phyloP scores from a whole-genome alignment of 2,113 vertebrate genomes.

The Aegithalos caudatus region DNA sequence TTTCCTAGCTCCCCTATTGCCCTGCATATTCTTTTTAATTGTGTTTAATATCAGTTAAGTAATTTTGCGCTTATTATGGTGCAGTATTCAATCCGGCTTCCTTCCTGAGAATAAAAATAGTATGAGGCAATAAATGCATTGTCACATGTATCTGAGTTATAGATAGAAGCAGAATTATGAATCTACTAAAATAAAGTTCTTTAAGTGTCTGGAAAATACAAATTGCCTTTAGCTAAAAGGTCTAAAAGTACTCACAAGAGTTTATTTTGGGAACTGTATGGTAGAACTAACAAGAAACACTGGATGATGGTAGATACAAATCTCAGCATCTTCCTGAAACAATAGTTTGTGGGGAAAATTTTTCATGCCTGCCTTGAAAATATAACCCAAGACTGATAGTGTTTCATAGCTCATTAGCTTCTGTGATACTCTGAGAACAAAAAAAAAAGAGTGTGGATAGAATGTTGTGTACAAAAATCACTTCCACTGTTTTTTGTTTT shows the following conservation, averaged over 20 bases:
- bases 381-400: background rate
- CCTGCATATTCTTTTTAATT: background rate
- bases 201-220: slow-evolving; percentile 17
- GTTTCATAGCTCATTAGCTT: background rate
- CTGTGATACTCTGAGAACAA: background rate
- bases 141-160: background rate
- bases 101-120: slow-evolving; percentile 46
- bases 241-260: background rate
- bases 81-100: background rate
- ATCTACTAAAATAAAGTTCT: slow-evolving; percentile 13
- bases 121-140: background rate
- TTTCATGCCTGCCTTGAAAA: slow-evolving; percentile 5
- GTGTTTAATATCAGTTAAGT: background rate
- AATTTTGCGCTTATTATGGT: background rate
- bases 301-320: background rate
- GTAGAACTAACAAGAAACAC: background rate
- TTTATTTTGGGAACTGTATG: slow-evolving; percentile 45
- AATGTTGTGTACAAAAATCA: background rate
- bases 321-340: slow-evolving; percentile 25
- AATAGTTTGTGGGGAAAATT: background rate
- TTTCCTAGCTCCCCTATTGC: background rate
- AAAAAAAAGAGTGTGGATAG: background rate
- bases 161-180: background rate
- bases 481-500: background rate
- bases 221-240: slow-evolving; percentile 12